Percentiles rank a stretch among this genome's conserved stretches.
Evolutionary conservation across 2,888 invertebrate genomes (phyloP).

Genomic region (Frankliniella intonsa): DNA sequence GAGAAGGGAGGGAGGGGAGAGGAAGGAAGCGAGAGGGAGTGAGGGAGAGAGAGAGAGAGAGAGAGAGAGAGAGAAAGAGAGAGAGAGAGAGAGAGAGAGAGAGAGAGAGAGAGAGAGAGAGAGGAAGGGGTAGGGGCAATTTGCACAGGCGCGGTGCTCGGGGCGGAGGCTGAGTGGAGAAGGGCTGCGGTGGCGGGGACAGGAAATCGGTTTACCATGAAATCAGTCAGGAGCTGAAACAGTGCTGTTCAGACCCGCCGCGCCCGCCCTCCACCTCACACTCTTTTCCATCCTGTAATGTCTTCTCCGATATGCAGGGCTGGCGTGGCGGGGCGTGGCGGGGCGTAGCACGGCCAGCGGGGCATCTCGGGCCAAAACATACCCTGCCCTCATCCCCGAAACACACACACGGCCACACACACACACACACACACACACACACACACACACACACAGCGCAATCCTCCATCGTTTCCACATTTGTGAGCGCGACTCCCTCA

Average conservation of each 20-base stretch:
- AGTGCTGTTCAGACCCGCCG: not conserved
- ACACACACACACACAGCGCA: not conserved
- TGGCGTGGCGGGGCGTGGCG: not conserved
- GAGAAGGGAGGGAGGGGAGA: too few relatives aligned
- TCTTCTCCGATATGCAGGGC: constrained; percentile 21
- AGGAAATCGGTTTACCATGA: constrained; percentile 24
- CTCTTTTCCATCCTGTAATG: constrained; percentile 13
- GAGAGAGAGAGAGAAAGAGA: too few relatives aligned
- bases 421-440: too few relatives aligned
- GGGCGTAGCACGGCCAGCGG: not conserved
- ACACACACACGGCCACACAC: too few relatives aligned
- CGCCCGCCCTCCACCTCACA: not conserved
- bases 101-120: not conserved
- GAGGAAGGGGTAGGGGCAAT: not conserved
- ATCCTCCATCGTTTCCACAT: constrained; percentile 18
- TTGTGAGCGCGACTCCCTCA: not conserved
- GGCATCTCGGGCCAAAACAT: not conserved
- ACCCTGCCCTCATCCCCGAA: too few relatives aligned
- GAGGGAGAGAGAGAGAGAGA: too few relatives aligned
- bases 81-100: too few relatives aligned
- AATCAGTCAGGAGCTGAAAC: constrained; percentile 26
- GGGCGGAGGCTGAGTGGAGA: not conserved
- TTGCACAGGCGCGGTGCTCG: not conserved
- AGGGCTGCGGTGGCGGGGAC: not conserved
- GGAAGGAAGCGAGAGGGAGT: too few relatives aligned